These are phyloP conservation scores for Boloria euphrosyne DNA, from an alignment of 2,888 invertebrate species.

Conservation along the genomic window DNA sequence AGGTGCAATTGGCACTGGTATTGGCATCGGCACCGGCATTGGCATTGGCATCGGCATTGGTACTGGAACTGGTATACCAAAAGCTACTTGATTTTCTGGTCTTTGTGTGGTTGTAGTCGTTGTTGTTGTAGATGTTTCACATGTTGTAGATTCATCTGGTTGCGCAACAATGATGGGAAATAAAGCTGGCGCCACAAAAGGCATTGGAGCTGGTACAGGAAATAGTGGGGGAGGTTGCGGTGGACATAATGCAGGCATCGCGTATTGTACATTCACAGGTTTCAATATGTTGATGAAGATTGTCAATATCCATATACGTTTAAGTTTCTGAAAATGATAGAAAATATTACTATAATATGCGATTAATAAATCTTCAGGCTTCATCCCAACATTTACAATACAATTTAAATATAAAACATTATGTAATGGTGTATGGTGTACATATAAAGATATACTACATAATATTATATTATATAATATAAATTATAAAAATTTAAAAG, in stretches of 20 bases:
- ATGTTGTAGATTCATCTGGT: constrained; percentile 4
- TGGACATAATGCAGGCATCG: constrained; percentile 33
- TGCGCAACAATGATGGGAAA: constrained; percentile 18
- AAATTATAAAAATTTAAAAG: too few species aligned
- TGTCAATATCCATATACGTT: constrained; percentile 42
- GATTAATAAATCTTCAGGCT: too few species aligned
- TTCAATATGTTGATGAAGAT: constrained; percentile 29
- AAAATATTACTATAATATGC: background rate
- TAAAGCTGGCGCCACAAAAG: constrained; percentile 7
- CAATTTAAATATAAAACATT: too few species aligned
- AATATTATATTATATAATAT: too few species aligned
- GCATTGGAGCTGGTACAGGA: constrained; percentile 37
- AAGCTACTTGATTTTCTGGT: constrained; percentile 26
- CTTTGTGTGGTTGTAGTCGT: constrained; percentile 37
- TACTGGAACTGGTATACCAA: constrained; percentile 44
- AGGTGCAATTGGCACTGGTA: too few species aligned
- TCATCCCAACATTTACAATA: too few species aligned
- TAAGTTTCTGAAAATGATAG: constrained; percentile 36
- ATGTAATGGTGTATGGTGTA: too few species aligned
- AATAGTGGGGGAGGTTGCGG: constrained; percentile 37
- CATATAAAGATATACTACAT: too few species aligned
- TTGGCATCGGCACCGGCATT: constrained; percentile 5
- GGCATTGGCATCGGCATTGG: background rate
- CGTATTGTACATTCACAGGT: constrained; percentile 34
- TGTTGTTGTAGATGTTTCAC: constrained; percentile 14